phyloP scores from a whole-genome alignment of 2,888 invertebrate genomes.

The Rhabditoides inermis region DNA sequence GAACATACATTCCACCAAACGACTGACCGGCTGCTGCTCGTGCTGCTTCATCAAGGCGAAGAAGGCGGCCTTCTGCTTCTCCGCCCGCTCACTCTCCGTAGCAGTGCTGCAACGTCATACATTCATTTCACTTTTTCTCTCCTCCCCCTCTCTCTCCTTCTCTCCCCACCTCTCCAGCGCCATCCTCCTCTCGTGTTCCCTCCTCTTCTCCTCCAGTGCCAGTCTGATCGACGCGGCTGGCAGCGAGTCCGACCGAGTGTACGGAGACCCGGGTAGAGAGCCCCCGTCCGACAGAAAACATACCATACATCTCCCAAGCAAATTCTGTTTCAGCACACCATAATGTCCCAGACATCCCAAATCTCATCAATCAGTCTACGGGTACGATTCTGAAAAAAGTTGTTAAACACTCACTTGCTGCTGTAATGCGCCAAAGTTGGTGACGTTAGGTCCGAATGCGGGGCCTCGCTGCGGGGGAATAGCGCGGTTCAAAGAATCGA shows the following conservation, averaged over 20 bases:
- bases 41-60: slow-evolving; percentile 39
- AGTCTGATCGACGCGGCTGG: slow-evolving; percentile 41
- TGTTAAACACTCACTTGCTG: slow-evolving; percentile 2
- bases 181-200: slow-evolving; percentile 41
- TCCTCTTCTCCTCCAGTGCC: slow-evolving; percentile 45
- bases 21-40: slow-evolving; percentile 3
- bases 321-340: neutral
- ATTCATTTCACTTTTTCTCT: too few relatives aligned
- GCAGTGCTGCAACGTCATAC: slow-evolving; percentile 30
- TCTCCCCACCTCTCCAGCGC: slow-evolving; percentile 29
- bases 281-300: neutral
- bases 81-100: slow-evolving; percentile 38
- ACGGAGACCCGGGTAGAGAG: slow-evolving; percentile 6
- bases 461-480: too few relatives aligned
- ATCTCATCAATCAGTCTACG: neutral
- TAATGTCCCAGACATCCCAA: neutral
- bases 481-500: too few relatives aligned
- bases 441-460: slow-evolving; percentile 14
- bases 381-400: neutral
- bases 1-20: neutral
- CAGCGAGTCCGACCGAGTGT: slow-evolving; percentile 18
- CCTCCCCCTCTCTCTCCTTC: too few relatives aligned
- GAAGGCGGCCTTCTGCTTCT: slow-evolving; percentile 49
- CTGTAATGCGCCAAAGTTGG: slow-evolving; percentile 17
- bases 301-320: neutral